Evolutionary conservation across 1,140 invertebrate genomes (phyloP).

Genomic region (Orius laevigatus): DNA sequence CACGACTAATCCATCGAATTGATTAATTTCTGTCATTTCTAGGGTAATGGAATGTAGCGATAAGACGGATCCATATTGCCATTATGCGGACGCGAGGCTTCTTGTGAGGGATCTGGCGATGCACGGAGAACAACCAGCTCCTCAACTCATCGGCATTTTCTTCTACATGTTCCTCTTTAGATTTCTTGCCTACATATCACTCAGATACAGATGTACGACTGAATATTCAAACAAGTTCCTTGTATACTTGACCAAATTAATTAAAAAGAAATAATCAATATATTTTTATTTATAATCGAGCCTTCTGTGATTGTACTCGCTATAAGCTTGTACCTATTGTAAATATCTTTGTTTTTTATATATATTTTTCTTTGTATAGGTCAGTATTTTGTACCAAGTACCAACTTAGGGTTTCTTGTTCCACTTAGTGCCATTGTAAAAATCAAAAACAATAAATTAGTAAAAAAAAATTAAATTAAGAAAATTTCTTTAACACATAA

Average conservation of each 20-base stretch:
- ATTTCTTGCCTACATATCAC: slow-evolving; percentile 25
- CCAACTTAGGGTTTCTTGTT: background rate
- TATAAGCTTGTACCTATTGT: background rate
- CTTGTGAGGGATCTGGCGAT: slow-evolving; percentile 34
- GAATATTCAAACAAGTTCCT: slow-evolving; percentile 32
- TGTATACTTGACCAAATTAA: slow-evolving; percentile 17
- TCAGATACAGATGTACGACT: slow-evolving; percentile 29
- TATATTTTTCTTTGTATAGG: slow-evolving; percentile 1
- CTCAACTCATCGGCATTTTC: slow-evolving; percentile 29
- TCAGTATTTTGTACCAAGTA: background rate
- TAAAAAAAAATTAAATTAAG: too few relatives aligned
- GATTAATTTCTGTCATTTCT: background rate
- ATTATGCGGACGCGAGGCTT: slow-evolving; percentile 22
- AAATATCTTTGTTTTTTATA: background rate
- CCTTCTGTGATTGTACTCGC: background rate
- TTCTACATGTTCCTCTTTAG: slow-evolving; percentile 26
- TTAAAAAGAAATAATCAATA: slow-evolving; percentile 13
- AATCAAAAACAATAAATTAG: background rate
- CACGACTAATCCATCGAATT: background rate
- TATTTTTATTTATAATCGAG: background rate
- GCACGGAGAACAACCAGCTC: slow-evolving; percentile 11
- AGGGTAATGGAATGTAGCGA: slow-evolving; percentile 17
- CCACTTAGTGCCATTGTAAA: background rate
- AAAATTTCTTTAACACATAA: too few relatives aligned
- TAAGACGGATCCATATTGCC: slow-evolving; percentile 19